Conservation (phyloP, 2,113 vertebrate species). For the Carollia perspicillata region DNA sequence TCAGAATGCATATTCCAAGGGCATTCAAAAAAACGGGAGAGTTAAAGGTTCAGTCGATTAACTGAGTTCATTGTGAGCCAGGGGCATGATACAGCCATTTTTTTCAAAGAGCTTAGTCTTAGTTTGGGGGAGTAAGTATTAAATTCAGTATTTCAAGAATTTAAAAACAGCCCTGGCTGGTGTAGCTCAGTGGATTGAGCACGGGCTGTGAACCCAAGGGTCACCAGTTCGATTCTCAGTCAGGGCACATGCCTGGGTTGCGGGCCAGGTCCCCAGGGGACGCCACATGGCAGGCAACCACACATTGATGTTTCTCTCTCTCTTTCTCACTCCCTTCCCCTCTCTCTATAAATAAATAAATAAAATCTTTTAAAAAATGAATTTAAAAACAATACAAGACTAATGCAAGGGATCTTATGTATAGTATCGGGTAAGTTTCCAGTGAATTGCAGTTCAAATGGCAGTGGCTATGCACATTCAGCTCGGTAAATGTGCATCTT, state of each 20-base stretch:
- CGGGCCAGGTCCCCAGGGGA: too few species aligned
- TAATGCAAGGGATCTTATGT: background rate
- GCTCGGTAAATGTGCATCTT: background rate
- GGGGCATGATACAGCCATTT: background rate
- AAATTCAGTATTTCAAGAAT: background rate
- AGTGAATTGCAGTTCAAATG: background rate
- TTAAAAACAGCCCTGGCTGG: conserved; percentile 3
- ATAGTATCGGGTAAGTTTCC: background rate
- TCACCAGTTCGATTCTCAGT: too few species aligned
- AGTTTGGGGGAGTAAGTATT: background rate
- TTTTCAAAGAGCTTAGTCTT: background rate
- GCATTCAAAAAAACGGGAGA: background rate
- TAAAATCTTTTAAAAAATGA: too few species aligned
- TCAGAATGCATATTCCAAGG: conserved; percentile 18
- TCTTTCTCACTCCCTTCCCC: too few species aligned
- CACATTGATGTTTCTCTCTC: too few species aligned
- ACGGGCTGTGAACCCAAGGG: too few species aligned
- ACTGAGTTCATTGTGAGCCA: background rate
- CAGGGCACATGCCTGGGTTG: too few species aligned
- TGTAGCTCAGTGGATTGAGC: too few species aligned
- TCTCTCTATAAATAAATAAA: too few species aligned
- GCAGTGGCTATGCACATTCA: background rate
- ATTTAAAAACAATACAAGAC: background rate
- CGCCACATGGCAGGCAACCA: too few species aligned
- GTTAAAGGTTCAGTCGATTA: background rate